phyloP scores from a whole-genome alignment of 2,113 vertebrate genomes.

The Neoarius graeffei region DNA sequence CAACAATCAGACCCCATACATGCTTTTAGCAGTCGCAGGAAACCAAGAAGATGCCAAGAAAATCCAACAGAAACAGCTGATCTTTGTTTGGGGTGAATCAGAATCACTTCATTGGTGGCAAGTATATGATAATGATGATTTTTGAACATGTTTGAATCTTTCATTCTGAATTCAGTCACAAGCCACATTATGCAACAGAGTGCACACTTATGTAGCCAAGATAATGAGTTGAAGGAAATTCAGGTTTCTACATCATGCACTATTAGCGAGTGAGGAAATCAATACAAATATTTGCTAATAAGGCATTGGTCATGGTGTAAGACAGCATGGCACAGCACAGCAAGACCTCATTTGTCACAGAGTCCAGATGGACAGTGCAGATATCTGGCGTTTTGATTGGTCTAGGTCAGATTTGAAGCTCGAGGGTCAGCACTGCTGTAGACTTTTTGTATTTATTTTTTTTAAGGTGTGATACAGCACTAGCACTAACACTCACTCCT shows the following conservation, averaged over 20 bases:
- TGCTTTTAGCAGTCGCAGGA: too few species aligned
- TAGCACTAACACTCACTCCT: neutral
- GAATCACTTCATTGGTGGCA: too few species aligned
- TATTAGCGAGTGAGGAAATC: constrained; percentile 54
- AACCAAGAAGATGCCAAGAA: too few species aligned
- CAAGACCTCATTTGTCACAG: constrained; percentile 59
- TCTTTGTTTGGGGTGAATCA: too few species aligned
- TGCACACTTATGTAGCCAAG: too few species aligned
- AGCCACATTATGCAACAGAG: too few species aligned
- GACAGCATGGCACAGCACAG: constrained; percentile 61
- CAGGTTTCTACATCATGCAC: neutral
- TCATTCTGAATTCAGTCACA: too few species aligned
- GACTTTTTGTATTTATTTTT: neutral
- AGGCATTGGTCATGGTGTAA: constrained; percentile 84
- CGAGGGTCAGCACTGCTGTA: neutral
- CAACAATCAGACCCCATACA: too few species aligned
- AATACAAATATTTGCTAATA: constrained; percentile 83
- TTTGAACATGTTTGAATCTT: too few species aligned
- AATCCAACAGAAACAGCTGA: too few species aligned
- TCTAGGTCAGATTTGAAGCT: neutral
- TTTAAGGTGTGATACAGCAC: neutral
- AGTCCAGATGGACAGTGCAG: neutral
- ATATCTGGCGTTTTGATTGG: constrained; percentile 54
- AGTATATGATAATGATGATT: too few species aligned
- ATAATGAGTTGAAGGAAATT: neutral